Base-by-base conservation (phyloP, 2,888 invertebrate genomes). In the Branchellion lobata region DNA sequence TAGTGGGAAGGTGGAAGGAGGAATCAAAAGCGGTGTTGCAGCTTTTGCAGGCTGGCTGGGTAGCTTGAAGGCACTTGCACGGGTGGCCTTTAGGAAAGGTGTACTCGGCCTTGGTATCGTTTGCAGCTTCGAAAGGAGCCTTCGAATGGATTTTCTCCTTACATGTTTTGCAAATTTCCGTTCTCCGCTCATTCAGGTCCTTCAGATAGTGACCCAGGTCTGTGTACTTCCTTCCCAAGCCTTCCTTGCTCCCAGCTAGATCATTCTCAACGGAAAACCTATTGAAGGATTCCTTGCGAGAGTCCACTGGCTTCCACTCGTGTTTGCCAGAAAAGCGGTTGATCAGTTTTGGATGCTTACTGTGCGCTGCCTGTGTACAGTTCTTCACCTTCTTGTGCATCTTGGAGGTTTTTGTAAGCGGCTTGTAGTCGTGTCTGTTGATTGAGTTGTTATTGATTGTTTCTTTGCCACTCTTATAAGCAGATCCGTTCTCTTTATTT, bases 171-270 rank as follows among this genome's bases (percentile, higher is more conserved):
- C 61, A 57, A n/a, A n/a, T n/a, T n/a, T n/a, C n/a, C 3, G 14
- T 57, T 5, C 24, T 24, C 24, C 61, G 5, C 14, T 3, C 61
- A 5, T 57, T 57, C 14, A 57, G 61, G 5, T n/a, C n/a, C 21
- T 57, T 57, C n/a, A 57, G 61, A n/a, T 57, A 57, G 61, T 57
- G 61, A n/a, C 61, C 21, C n/a, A 57, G n/a, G 24, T 57, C 61
- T 14, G 14, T 57, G 61, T n/a, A 57, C 11, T n/a, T 5, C 24
- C 24, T 57, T 24, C 24, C 61, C 5, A 5, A 14, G 21, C 3
- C 24, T 8, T n/a, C 61, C 24, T 57, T 57, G 3, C 5, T n/a
- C 11, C 61, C 61, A n/a, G 5, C n/a, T n/a, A 57, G 21, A 24
- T 57, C 24, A n/a, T 57, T 57, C 21, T 57, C 61, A n/a, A 57